Conservation (phyloP, 2,113 vertebrate genomes). For the Thunnus maccoyii region DNA sequence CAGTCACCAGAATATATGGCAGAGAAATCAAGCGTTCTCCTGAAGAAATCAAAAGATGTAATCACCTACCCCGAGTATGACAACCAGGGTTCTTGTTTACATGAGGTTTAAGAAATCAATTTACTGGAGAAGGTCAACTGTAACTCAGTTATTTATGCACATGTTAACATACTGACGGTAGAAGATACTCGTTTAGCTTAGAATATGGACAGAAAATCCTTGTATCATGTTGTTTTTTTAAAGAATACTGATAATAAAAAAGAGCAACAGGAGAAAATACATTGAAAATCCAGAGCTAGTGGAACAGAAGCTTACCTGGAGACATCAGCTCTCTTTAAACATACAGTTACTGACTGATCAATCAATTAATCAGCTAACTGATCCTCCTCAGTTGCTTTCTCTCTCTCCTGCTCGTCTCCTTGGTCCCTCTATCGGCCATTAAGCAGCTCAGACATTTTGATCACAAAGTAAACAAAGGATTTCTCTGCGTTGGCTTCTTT, state of each 20-base stretch:
- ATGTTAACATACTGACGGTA: neutral
- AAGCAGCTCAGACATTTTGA: slow-evolving; percentile 7
- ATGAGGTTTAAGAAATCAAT: too few species aligned
- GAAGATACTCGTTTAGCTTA: neutral
- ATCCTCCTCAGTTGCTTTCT: slow-evolving; percentile 10
- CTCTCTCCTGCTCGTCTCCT: neutral
- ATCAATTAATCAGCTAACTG: slow-evolving; percentile 4
- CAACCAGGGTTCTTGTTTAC: too few species aligned
- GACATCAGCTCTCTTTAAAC: slow-evolving; percentile 6
- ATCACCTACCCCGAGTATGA: too few species aligned
- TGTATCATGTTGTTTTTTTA: neutral
- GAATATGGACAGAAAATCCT: neutral
- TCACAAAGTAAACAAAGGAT: neutral
- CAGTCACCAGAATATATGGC: too few species aligned
- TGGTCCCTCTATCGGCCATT: neutral
- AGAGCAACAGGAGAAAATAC: neutral
- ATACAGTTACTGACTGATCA: slow-evolving; percentile 5
- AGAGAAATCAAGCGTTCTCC: too few species aligned
- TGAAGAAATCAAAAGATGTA: neutral
- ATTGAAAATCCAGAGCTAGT: neutral
- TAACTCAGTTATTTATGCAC: too few species aligned
- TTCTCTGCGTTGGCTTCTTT: neutral
- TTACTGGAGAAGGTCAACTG: too few species aligned
- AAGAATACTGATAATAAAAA: neutral
- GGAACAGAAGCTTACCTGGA: slow-evolving; percentile 15